Evolutionary conservation across 2,113 vertebrate genomes (phyloP).

Genomic region (Macaca nemestrina): DNA sequence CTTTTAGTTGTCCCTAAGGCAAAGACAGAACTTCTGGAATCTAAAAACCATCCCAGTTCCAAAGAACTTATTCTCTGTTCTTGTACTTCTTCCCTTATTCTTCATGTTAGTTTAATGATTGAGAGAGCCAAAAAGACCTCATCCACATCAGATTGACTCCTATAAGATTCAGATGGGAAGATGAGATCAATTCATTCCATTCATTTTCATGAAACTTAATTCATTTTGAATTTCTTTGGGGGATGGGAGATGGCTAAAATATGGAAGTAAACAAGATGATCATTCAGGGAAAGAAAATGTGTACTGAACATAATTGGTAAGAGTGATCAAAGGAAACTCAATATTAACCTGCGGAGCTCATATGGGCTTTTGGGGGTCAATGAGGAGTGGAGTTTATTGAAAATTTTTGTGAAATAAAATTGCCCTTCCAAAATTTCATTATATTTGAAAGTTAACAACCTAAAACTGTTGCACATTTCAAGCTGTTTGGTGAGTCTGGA

Average conservation of each 20-base stretch:
- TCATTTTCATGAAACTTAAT: background rate
- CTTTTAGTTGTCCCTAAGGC: background rate
- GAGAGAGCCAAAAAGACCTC: background rate
- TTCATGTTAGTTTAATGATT: background rate
- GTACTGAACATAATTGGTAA: background rate
- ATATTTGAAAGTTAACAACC: constrained; percentile 54
- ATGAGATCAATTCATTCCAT: background rate
- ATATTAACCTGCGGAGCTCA: background rate
- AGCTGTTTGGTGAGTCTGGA: constrained; percentile 34
- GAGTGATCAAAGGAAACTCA: background rate
- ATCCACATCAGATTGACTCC: background rate
- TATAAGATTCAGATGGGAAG: background rate
- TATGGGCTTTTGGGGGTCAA: background rate
- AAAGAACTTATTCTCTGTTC: background rate
- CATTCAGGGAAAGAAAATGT: background rate
- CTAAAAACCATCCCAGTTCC: background rate
- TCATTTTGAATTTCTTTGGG: background rate
- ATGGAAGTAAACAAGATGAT: background rate
- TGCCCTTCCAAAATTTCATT: constrained; percentile 22
- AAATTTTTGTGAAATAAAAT: constrained; percentile 50
- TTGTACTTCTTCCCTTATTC: background rate
- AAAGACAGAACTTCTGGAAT: background rate
- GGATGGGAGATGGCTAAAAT: background rate
- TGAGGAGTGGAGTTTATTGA: background rate
- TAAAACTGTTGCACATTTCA: constrained; percentile 53